A percentile compares a stretch with the other conserved stretches of the same genome.
Conservation (phyloP, 2,888 invertebrate genomes). For the Graphium colonna region DNA sequence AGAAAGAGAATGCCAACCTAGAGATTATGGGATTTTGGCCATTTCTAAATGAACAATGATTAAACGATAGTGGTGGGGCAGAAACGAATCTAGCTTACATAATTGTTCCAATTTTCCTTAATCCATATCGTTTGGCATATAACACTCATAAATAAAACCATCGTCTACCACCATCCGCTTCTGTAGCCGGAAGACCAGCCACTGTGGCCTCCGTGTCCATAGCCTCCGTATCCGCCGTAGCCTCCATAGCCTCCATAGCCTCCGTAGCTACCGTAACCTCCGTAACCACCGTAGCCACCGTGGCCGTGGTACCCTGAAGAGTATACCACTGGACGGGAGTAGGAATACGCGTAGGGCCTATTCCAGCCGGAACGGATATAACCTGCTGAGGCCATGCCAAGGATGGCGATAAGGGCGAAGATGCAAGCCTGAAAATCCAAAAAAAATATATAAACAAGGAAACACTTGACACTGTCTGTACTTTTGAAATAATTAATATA, state of each 20-base stretch:
- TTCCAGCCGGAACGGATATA: constrained; percentile 34
- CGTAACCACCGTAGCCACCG: constrained; percentile 2
- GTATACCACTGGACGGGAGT: constrained; percentile 20
- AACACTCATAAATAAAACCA: too few relatives aligned
- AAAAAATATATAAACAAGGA: too few relatives aligned
- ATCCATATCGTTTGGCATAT: too few relatives aligned
- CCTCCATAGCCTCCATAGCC: constrained; percentile 1
- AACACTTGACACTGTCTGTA: too few relatives aligned
- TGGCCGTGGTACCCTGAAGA: constrained; percentile 9
- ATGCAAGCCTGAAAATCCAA: constrained; percentile 34
- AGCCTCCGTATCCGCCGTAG: neutral
- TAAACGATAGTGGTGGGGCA: too few relatives aligned
- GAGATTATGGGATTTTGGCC: too few relatives aligned
- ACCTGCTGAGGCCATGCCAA: constrained; percentile 44
- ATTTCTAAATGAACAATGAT: too few relatives aligned
- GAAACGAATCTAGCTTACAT: too few relatives aligned
- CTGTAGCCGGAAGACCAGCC: constrained; percentile 25
- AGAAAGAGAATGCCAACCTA: neutral
- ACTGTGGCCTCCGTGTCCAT: constrained; percentile 5
- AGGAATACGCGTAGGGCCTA: constrained; percentile 23
- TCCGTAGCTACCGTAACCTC: constrained; percentile 6
- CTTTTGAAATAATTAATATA: too few relatives aligned
- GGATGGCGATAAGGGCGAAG: constrained; percentile 33
- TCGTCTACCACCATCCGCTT: constrained; percentile 21
- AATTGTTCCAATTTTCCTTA: too few relatives aligned